phyloP scores from a whole-genome alignment of 2,797 vertebrate genomes.

The Sparidentex hasta region DNA sequence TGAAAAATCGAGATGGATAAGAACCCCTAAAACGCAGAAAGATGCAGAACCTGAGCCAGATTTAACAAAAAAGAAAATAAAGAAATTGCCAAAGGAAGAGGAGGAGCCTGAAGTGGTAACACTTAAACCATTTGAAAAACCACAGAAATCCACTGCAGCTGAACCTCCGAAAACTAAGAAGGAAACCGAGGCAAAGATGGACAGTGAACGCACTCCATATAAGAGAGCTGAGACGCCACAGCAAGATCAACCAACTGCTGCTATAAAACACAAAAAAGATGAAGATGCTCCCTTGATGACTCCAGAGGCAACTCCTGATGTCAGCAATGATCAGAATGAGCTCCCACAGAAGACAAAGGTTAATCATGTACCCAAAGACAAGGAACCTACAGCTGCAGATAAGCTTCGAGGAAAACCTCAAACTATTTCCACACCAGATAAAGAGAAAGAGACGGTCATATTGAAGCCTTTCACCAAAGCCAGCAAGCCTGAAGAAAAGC shows the following conservation, averaged over 20 bases:
- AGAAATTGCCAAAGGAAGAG: slow-evolving; percentile 60
- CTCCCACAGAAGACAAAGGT: slow-evolving; percentile 37
- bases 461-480: slow-evolving; percentile 68
- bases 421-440: slow-evolving; percentile 48
- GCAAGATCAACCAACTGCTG: slow-evolving; percentile 29
- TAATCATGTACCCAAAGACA: slow-evolving; percentile 46
- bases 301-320: slow-evolving; percentile 15
- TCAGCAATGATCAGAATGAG: slow-evolving; percentile 46
- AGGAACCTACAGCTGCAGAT: slow-evolving; percentile 39
- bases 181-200: slow-evolving; percentile 47
- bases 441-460: slow-evolving; percentile 57
- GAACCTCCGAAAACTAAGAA: slow-evolving; percentile 35
- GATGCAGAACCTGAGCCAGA: slow-evolving; percentile 56
- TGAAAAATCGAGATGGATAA: slow-evolving; percentile 60
- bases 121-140: slow-evolving; percentile 75
- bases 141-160: slow-evolving; percentile 26
- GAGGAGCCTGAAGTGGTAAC: slow-evolving; percentile 63
- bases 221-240: slow-evolving; percentile 42
- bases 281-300: background rate
- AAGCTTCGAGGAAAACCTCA: slow-evolving; percentile 54
- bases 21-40: slow-evolving; percentile 41
- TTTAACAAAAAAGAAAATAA: slow-evolving; percentile 71
- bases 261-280: slow-evolving; percentile 29
- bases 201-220: slow-evolving; percentile 26
- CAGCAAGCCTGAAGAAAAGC: slow-evolving; percentile 45